Conservation (phyloP, 2,797 vertebrate genomes). For the Acestrorhynchus altus region DNA sequence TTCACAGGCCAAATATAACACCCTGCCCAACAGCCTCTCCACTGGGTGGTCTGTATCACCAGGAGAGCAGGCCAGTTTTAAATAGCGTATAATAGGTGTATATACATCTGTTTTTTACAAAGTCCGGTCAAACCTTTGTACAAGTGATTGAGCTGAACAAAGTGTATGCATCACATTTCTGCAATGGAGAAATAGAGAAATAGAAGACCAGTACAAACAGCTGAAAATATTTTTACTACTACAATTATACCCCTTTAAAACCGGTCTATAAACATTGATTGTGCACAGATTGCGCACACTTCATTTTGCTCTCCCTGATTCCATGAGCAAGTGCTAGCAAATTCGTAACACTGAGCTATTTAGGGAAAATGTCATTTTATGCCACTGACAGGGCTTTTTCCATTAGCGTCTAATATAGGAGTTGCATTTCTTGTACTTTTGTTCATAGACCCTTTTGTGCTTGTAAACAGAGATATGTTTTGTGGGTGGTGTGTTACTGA, state of each 20-base stretch:
- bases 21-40: constrained; percentile 1
- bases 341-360: background rate
- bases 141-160: constrained; percentile 24
- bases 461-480: no score
- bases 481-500: no score
- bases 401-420: no score
- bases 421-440: no score
- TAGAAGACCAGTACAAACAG: background rate
- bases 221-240: constrained; percentile 17
- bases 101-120: constrained; percentile 38
- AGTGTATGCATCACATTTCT: constrained; percentile 17
- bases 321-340: background rate
- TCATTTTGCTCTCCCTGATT: background rate
- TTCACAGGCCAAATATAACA: constrained; percentile 25
- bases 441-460: no score
- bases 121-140: constrained; percentile 27
- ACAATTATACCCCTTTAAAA: background rate
- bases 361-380: background rate
- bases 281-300: constrained; percentile 1
- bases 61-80: background rate
- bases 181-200: background rate
- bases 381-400: background rate
- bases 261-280: background rate
- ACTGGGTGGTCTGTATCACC: constrained; percentile 39
- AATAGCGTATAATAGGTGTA: constrained; percentile 20